These are phyloP conservation scores for Porites rus DNA, from an alignment of 92 coral and sea anemone genomes.

Conservation along the genomic window DNA sequence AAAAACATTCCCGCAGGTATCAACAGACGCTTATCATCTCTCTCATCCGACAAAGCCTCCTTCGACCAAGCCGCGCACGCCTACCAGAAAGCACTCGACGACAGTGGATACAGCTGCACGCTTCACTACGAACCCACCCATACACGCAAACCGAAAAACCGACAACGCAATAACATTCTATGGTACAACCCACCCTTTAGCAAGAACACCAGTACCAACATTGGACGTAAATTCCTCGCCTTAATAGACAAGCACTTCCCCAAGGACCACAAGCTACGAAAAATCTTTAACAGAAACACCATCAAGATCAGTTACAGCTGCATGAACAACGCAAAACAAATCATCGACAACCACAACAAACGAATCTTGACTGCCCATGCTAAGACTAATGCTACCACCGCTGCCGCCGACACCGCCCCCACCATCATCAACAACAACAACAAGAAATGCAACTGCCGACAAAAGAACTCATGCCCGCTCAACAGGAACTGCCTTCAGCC, in stretches of 20 bases:
- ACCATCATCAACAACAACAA: slow-evolving; percentile 7
- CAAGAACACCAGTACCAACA: slow-evolving; percentile 13
- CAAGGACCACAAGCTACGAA: slow-evolving; percentile 36
- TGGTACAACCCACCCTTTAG: too few relatives aligned
- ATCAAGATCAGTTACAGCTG: background rate
- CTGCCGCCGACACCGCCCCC: slow-evolving; percentile 6
- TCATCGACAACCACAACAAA: slow-evolving; percentile 50
- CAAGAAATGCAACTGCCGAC: slow-evolving; percentile 35
- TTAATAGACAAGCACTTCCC: slow-evolving; percentile 37
- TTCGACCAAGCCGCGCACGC: too few relatives aligned
- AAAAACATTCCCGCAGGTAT: too few relatives aligned
- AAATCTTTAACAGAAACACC: slow-evolving; percentile 48
- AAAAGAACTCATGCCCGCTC: background rate
- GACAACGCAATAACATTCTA: too few relatives aligned
- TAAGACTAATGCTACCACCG: background rate
- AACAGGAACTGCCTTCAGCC: background rate
- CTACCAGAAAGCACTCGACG: too few relatives aligned
- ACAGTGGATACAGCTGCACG: too few relatives aligned
- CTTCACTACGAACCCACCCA: too few relatives aligned
- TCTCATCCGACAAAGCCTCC: too few relatives aligned
- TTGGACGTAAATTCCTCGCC: slow-evolving; percentile 43
- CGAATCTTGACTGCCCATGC: slow-evolving; percentile 20
- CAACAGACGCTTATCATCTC: too few relatives aligned
- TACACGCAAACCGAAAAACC: too few relatives aligned
- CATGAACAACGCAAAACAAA: background rate